Evolutionary conservation across 2,888 invertebrate species (phyloP), one percentile per base, ranked within the genome.

Genomic region (Lycia hirtaria): DNA sequence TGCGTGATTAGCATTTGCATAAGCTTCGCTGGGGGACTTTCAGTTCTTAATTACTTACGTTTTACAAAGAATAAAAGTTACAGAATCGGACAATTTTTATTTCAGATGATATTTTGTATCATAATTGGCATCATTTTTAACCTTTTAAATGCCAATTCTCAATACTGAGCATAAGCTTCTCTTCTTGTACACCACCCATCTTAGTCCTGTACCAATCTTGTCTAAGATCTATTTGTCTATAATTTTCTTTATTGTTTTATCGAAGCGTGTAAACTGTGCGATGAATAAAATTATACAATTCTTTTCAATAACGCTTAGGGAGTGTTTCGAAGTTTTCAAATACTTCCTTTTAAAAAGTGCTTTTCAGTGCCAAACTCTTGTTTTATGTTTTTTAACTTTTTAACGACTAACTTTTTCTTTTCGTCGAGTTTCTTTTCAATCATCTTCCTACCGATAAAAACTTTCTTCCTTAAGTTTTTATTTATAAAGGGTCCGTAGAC

Each of bases 1-100:
- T 32, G 67, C 72, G 76, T 81, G 78, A 82, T 79, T 78, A 76
- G 62, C 64, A 84, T 86, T 85, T 83, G 80, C 86, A 86, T 86
- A 87, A 84, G 77, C 74, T 68, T 68, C 65, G 52, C 43, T 52
- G 47, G 43, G 73, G 72, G 67, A 67, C 71, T 72, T 71, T 65
- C 60, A 66, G 61, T 69, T 73, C 71, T 73, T 74, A 79, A 81
- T 81, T 80, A 78, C 71, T 73, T 74, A 52, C 72, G 62, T 48
- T 64, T 44, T 40, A 35, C 54, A 45, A 58, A 54, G 47, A 43
- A 57, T 60, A 60, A 55, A 40, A 49, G 52, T 49, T 14, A 40
- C 50, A n/a, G 19, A 45, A 56, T 58, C 19, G 19, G 50, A 6
- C 38, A 17, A 10, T 20, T 37, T 1, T 2, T 19, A 37, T 37